phyloP scores from a whole-genome alignment of 92 coral and sea anemone species.

The Nematostella vectensis region DNA sequence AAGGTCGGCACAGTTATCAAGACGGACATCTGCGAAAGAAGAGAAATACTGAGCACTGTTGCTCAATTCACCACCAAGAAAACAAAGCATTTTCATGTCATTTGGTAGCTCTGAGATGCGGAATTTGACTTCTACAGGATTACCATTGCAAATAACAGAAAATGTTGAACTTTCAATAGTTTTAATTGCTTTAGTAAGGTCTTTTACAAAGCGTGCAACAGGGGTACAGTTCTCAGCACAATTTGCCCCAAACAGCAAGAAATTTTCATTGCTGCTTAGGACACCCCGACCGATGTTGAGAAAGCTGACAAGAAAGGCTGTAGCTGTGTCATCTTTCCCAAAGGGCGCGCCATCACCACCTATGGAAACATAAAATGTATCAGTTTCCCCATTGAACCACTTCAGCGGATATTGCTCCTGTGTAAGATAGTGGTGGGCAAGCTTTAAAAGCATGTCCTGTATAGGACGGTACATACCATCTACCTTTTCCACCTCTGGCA shows the following conservation, averaged over 20 bases:
- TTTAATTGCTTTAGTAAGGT: constrained; percentile 20
- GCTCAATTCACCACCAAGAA: constrained; percentile 18
- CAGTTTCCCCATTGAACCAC: constrained; percentile 32
- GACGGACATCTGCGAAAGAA: constrained; percentile 60
- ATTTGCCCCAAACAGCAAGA: constrained; percentile 37
- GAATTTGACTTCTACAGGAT: constrained; percentile 17
- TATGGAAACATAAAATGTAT: constrained; percentile 35
- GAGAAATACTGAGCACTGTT: constrained; percentile 52
- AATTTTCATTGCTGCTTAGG: constrained; percentile 36
- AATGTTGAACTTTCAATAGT: constrained; percentile 13
- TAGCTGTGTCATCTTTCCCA: constrained; percentile 46
- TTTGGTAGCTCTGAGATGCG: constrained; percentile 36
- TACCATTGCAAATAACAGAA: constrained; percentile 7
- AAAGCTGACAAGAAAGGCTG: constrained; percentile 44
- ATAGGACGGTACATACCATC: constrained; percentile 32
- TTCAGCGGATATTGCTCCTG: constrained; percentile 14
- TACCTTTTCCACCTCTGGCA: constrained; percentile 30
- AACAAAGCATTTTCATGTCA: constrained; percentile 43
- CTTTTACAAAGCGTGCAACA: constrained; percentile 24
- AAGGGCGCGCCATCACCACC: too few relatives aligned
- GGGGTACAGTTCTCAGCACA: constrained; percentile 39
- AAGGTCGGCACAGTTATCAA: constrained; percentile 10
- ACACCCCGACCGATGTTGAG: constrained; percentile 34
- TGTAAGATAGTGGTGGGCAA: constrained; percentile 44
- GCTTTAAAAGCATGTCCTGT: constrained; percentile 15